phyloP scores from a whole-genome alignment of 2,888 invertebrate species.

The Pasiphila rectangulata region DNA sequence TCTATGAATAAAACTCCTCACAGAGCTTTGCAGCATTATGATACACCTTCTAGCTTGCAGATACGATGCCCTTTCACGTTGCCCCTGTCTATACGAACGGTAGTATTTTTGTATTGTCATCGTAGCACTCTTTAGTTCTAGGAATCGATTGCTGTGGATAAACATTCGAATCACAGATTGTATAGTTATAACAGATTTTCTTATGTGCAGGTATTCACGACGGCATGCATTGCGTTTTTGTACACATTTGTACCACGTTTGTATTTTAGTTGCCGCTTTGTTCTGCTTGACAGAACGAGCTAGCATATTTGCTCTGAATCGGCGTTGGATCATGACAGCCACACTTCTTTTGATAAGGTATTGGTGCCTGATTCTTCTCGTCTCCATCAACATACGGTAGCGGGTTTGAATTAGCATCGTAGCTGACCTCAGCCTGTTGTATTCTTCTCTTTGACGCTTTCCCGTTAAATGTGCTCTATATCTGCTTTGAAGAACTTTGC shows the following conservation, averaged over 20 bases:
- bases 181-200: slow-evolving; percentile 46
- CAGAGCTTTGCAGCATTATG: slow-evolving; percentile 46
- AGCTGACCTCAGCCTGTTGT: slow-evolving; percentile 47
- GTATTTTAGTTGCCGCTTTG: slow-evolving; percentile 56
- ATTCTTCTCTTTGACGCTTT: slow-evolving; percentile 48
- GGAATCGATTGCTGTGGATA: slow-evolving; percentile 44
- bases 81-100: slow-evolving; percentile 52
- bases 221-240: slow-evolving; percentile 49
- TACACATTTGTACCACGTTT: slow-evolving; percentile 58
- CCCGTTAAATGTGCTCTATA: slow-evolving; percentile 50
- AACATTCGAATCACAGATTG: slow-evolving; percentile 64
- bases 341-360: slow-evolving; percentile 47
- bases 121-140: slow-evolving; percentile 42
- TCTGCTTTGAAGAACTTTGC: slow-evolving; percentile 61
- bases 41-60: slow-evolving; percentile 38
- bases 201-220: slow-evolving; percentile 45
- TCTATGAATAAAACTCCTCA: slow-evolving; percentile 50
- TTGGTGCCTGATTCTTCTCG: slow-evolving; percentile 41
- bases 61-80: slow-evolving; percentile 42
- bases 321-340: slow-evolving; percentile 57
- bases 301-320: slow-evolving; percentile 49
- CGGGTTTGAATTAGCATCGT: slow-evolving; percentile 61
- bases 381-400: slow-evolving; percentile 50
- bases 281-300: slow-evolving; percentile 37
- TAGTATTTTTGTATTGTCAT: slow-evolving; percentile 61